phyloP scores from a whole-genome alignment of 2,888 invertebrate genomes.

The Nebria brevicollis region DNA sequence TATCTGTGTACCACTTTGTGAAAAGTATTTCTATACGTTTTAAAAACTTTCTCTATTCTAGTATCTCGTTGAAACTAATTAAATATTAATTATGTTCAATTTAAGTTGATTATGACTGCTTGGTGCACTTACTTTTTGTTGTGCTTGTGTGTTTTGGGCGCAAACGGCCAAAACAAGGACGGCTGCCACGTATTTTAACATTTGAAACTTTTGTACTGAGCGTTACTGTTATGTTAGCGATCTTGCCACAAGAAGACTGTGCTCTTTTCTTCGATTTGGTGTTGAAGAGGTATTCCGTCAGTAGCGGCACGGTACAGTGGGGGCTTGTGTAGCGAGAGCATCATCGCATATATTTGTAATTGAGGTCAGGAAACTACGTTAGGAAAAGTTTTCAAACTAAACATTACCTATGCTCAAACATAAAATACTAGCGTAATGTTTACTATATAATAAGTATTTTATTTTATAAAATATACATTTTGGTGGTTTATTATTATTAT shows the following conservation, averaged over 20 bases:
- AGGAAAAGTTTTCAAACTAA: no score
- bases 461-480: no score
- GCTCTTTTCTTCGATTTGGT: background rate
- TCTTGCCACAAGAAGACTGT: background rate
- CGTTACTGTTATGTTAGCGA: background rate
- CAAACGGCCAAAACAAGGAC: background rate
- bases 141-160: background rate
- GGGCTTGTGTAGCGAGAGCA: background rate
- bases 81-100: background rate
- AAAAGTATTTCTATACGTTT: background rate
- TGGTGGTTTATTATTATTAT: no score
- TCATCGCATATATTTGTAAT: background rate
- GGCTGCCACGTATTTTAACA: conserved; percentile 18
- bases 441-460: no score
- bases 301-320: background rate
- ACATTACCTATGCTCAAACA: no score
- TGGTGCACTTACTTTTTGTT: conserved; percentile 12
- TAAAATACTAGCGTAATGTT: no score
- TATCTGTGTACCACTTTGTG: background rate
- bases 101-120: background rate
- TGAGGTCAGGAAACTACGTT: no score
- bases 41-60: background rate
- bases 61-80: background rate
- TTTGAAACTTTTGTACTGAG: background rate
- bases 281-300: background rate